These are phyloP conservation scores for Drosophila elegans DNA, from an alignment of 1,140 invertebrate genomes.

Conservation along the genomic window DNA sequence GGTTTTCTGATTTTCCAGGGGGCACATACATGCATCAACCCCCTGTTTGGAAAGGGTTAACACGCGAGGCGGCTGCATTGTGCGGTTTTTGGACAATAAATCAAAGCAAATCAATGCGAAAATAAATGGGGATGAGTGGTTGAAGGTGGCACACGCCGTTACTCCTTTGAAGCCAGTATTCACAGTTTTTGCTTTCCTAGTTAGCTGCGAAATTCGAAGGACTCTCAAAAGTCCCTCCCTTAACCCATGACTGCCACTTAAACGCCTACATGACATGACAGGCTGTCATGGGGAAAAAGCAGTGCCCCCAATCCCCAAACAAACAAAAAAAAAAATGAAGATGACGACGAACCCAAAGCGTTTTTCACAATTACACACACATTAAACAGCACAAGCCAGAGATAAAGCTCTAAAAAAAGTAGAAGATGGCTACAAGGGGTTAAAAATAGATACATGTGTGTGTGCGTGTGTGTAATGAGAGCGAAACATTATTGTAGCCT, in stretches of 20 bases:
- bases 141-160: constrained; percentile 8
- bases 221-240: constrained; percentile 12
- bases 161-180: constrained; percentile 45
- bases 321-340: constrained; percentile 1
- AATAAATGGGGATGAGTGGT: constrained; percentile 2
- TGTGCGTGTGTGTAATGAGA: constrained; percentile 27
- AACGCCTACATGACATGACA: constrained; percentile 64
- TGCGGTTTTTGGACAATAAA: constrained; percentile 73
- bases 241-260: constrained; percentile 49
- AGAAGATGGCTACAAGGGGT: constrained; percentile 9
- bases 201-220: constrained; percentile 24
- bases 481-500: constrained; percentile 35
- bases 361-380: constrained; percentile 79
- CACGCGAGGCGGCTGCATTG: constrained; percentile 51
- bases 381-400: constrained; percentile 44
- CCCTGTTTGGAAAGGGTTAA: constrained; percentile 36
- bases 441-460: constrained; percentile 17
- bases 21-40: constrained; percentile 18
- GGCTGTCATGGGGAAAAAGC: constrained; percentile 1
- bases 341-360: constrained; percentile 27
- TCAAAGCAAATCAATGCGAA: constrained; percentile 82
- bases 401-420: constrained; percentile 3
- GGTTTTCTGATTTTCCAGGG: neutral
- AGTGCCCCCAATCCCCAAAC: constrained; percentile 9
- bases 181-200: neutral